Percentiles rank a stretch among this genome's conserved stretches.
These are phyloP conservation scores for Abscondita cerata DNA, from an alignment of 2,888 invertebrate genomes.

Conservation along the genomic window DNA sequence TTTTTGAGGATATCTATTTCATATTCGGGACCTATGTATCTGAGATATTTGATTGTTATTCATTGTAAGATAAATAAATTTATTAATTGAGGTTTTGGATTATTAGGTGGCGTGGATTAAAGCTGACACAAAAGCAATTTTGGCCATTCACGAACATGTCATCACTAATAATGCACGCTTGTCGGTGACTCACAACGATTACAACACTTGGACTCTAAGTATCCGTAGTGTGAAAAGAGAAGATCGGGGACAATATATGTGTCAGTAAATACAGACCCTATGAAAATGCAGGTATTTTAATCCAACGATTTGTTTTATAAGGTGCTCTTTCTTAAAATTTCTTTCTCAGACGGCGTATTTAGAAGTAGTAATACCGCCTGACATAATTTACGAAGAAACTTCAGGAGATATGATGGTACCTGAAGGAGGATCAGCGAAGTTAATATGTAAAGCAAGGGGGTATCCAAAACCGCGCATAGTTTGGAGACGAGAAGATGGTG, in stretches of 20 bases:
- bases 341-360: slow-evolving; percentile 77
- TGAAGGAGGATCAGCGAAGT: slow-evolving; percentile 88
- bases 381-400: slow-evolving; percentile 88
- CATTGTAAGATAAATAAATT: too few species aligned
- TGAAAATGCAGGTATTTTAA: slow-evolving; percentile 87
- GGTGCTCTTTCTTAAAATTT: slow-evolving; percentile 23
- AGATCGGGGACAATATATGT: slow-evolving; percentile 92
- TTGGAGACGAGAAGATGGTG: slow-evolving; percentile 88
- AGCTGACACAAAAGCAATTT: slow-evolving; percentile 90
- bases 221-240: slow-evolving; percentile 84
- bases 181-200: slow-evolving; percentile 90
- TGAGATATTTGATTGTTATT: too few species aligned
- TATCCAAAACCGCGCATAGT: slow-evolving; percentile 84
- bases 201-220: slow-evolving; percentile 91
- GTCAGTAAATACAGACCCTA: slow-evolving; percentile 94
- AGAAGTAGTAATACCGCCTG: slow-evolving; percentile 91
- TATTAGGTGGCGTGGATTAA: slow-evolving; percentile 93
- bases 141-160: slow-evolving; percentile 92
- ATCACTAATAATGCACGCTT: slow-evolving; percentile 91
- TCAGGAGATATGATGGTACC: slow-evolving; percentile 94
- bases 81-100: slow-evolving; percentile 3
- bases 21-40: too few species aligned
- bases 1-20: too few species aligned
- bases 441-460: slow-evolving; percentile 85
- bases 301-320: neutral